phyloP scores from a whole-genome alignment of 2,888 invertebrate species.

The Tridacna crocea region DNA sequence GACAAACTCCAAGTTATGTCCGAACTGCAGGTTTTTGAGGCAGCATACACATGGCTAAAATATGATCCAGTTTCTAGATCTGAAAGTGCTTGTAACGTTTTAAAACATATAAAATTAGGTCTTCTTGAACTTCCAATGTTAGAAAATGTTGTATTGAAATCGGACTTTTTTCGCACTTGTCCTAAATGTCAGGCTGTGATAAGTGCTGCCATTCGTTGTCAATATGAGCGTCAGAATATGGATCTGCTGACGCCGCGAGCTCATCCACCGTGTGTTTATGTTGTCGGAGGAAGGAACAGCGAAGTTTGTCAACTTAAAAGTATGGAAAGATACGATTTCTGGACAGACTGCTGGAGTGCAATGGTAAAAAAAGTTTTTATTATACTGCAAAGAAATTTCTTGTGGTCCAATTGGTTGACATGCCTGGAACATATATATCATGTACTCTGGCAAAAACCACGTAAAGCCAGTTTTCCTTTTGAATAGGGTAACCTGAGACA shows the following conservation, averaged over 20 bases:
- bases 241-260: slow-evolving; percentile 76
- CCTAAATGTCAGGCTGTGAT: slow-evolving; percentile 81
- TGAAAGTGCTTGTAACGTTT: slow-evolving; percentile 73
- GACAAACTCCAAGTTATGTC: slow-evolving; percentile 80
- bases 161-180: slow-evolving; percentile 80
- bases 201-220: slow-evolving; percentile 77
- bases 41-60: slow-evolving; percentile 79
- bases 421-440: too few relatives aligned
- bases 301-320: slow-evolving; percentile 81
- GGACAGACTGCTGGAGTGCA: slow-evolving; percentile 80
- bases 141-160: slow-evolving; percentile 79
- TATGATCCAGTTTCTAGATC: slow-evolving; percentile 70
- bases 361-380: slow-evolving; percentile 70
- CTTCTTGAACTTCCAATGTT: slow-evolving; percentile 78
- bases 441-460: too few relatives aligned
- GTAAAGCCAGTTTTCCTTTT: too few relatives aligned
- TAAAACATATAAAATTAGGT: slow-evolving; percentile 80
- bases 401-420: too few relatives aligned
- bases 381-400: neutral
- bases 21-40: slow-evolving; percentile 81
- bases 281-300: slow-evolving; percentile 82
- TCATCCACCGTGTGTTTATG: slow-evolving; percentile 81
- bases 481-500: too few relatives aligned
- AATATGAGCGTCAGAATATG: slow-evolving; percentile 75
- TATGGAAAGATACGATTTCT: slow-evolving; percentile 81